Evolutionary conservation across 2,888 invertebrate genomes (phyloP).

Genomic region (Melanostoma mellinum): DNA sequence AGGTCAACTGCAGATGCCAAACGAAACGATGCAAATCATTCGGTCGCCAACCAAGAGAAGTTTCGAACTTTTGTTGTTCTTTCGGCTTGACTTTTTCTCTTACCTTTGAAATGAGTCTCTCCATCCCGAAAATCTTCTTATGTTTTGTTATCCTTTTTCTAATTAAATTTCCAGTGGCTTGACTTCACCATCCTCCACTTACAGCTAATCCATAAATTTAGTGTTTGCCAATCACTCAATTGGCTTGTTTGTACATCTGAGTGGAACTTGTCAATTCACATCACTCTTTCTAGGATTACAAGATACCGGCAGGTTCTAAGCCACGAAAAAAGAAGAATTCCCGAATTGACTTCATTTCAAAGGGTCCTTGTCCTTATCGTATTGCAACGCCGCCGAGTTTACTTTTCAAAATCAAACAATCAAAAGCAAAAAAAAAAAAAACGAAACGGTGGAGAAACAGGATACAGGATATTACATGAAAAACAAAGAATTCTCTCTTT

Average conservation of each 20-base stretch:
- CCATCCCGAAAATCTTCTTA: no score
- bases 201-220: constrained; percentile 35
- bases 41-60: no score
- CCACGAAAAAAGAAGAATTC: constrained; percentile 1
- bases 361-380: constrained; percentile 12
- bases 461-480: constrained; percentile 52
- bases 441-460: constrained; percentile 36
- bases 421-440: constrained; percentile 34
- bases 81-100: no score
- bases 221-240: constrained; percentile 70
- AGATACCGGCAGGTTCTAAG: constrained; percentile 14
- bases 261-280: constrained; percentile 59
- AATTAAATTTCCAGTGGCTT: no score
- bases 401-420: constrained; percentile 68
- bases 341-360: constrained; percentile 33
- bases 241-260: constrained; percentile 59
- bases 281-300: constrained; percentile 23
- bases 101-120: no score
- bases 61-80: no score
- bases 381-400: constrained; percentile 38
- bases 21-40: no score
- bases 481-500: constrained; percentile 48
- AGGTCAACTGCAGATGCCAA: no score
- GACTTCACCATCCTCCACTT: no score
- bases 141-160: no score